A percentile compares a stretch with the other conserved stretches of the same genome.
These are phyloP conservation scores for Odontomyia ornata DNA, from an alignment of 2,888 invertebrate species.

Conservation along the genomic window DNA sequence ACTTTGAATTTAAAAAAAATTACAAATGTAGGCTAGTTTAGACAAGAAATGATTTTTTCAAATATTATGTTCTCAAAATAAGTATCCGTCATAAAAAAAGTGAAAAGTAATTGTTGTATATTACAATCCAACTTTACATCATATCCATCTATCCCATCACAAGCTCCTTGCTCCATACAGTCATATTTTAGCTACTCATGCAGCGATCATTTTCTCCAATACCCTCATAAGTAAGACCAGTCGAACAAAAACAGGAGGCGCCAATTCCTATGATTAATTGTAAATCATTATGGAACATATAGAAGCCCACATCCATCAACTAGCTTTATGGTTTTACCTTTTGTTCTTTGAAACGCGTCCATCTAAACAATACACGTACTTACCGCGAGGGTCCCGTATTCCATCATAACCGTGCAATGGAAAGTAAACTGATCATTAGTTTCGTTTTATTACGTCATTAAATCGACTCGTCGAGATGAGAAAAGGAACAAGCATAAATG, in stretches of 20 bases:
- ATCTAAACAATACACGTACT: background rate
- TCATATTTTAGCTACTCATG: no score
- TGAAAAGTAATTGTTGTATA: no score
- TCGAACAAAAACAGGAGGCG: slow-evolving; percentile 24
- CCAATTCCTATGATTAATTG: slow-evolving; percentile 20
- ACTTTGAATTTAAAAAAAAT: no score
- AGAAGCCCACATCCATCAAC: background rate
- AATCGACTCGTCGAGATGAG: background rate
- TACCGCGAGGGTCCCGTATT: background rate
- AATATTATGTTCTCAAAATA: no score
- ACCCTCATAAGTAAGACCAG: background rate
- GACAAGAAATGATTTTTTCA: no score
- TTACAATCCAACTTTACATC: no score
- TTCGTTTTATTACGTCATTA: slow-evolving; percentile 34
- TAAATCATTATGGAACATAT: background rate
- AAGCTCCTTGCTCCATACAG: no score
- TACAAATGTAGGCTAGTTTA: no score
- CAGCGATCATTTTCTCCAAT: no score
- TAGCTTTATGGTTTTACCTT: slow-evolving; percentile 23
- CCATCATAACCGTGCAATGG: slow-evolving; percentile 1
- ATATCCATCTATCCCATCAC: no score
- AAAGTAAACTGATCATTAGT: slow-evolving; percentile 41
- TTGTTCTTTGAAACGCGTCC: background rate
- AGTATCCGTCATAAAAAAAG: no score
- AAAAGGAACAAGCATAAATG: slow-evolving; percentile 1